phyloP scores from a whole-genome alignment of 2,888 invertebrate species.

The Acleris sparsana region DNA sequence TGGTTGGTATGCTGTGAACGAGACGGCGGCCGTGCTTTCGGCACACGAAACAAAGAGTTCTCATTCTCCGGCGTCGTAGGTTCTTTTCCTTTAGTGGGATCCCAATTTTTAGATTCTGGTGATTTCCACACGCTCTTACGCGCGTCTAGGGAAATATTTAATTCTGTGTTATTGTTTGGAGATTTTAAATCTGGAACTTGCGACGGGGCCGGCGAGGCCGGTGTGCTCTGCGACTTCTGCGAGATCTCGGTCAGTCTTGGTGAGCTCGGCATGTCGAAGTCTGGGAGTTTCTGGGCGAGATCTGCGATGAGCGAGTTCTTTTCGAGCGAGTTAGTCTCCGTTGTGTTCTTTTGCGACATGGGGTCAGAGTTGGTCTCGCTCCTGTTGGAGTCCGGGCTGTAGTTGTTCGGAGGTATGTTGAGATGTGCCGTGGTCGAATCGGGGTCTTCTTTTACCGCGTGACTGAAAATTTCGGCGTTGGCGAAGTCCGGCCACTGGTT shows the following conservation, averaged over 20 bases:
- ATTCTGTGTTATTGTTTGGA: conserved; percentile 55
- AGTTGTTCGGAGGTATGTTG: conserved; percentile 75
- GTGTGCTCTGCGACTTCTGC: conserved; percentile 71
- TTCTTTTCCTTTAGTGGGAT: conserved; percentile 70
- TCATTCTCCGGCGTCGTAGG: conserved; percentile 66
- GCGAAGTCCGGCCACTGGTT: conserved; percentile 78
- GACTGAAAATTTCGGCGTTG: conserved; percentile 72
- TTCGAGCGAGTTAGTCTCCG: conserved; percentile 61
- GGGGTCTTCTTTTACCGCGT: conserved; percentile 88
- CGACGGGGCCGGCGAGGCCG: conserved; percentile 68
- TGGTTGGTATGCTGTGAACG: conserved; percentile 80
- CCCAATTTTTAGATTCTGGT: conserved; percentile 77
- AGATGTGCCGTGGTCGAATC: conserved; percentile 88
- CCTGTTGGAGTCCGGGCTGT: conserved; percentile 77
- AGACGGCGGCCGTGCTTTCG: conserved; percentile 86
- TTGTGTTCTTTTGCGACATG: conserved; percentile 54
- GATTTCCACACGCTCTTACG: conserved; percentile 78
- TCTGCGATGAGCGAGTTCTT: conserved; percentile 55
- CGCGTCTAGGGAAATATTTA: conserved; percentile 54
- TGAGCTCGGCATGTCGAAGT: conserved; percentile 76
- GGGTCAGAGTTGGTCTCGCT: conserved; percentile 77
- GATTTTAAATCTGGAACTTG: conserved; percentile 72
- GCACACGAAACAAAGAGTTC: conserved; percentile 85
- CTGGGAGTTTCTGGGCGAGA: conserved; percentile 66
- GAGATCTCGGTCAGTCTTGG: conserved; percentile 75